Evolutionary conservation across 2,113 vertebrate species (phyloP).

Genomic region (Numenius arquata): DNA sequence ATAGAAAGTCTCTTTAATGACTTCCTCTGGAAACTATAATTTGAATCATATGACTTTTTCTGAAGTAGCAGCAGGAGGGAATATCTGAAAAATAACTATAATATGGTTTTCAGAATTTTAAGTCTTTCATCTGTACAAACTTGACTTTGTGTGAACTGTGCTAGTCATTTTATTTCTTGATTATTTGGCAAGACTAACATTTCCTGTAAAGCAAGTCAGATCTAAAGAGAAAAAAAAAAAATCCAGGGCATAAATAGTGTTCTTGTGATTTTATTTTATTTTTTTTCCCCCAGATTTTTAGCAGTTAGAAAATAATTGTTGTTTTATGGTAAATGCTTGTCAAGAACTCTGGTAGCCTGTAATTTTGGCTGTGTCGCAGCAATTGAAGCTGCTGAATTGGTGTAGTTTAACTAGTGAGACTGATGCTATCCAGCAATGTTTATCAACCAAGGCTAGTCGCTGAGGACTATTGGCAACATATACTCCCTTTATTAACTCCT

Average conservation of each 20-base stretch:
- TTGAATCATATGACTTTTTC: background rate
- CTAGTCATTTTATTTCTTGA: background rate
- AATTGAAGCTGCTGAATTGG: background rate
- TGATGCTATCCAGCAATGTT: background rate
- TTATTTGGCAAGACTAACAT: background rate
- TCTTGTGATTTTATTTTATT: background rate
- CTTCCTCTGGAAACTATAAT: conserved; percentile 33
- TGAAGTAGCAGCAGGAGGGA: background rate
- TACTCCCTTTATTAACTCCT: background rate
- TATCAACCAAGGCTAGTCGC: background rate
- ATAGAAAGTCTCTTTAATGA: background rate
- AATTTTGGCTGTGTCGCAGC: background rate
- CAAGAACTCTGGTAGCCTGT: background rate
- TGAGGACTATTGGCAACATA: background rate
- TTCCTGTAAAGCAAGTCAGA: background rate
- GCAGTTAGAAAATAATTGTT: background rate
- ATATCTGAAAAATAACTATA: background rate
- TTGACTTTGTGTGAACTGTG: background rate
- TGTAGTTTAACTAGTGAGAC: background rate
- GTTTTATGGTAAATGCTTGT: background rate
- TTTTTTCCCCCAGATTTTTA: background rate
- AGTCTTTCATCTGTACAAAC: background rate
- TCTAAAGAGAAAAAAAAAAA: background rate
- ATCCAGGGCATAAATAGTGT: background rate
- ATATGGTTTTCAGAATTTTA: background rate